Evolutionary conservation across 2,888 invertebrate species (phyloP).

Genomic region (Acanthopleura granulata): DNA sequence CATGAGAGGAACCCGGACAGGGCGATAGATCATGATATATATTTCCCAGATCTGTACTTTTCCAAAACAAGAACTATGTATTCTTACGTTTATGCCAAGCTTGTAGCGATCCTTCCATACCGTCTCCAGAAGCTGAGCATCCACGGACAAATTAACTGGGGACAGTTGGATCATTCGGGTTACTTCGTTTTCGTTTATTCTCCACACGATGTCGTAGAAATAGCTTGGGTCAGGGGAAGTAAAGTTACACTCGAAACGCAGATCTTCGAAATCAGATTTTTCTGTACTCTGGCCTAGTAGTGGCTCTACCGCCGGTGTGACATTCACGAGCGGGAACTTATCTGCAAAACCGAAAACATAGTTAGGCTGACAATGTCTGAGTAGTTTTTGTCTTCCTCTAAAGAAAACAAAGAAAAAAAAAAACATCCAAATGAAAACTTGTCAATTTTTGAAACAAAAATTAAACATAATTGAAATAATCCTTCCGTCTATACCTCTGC

Average conservation of each 20-base stretch:
- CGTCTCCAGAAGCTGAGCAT: neutral
- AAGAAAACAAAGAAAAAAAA: too few relatives aligned
- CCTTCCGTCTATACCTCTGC: too few relatives aligned
- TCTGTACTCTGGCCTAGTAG: neutral
- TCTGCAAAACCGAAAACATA: neutral
- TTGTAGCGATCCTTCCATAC: neutral
- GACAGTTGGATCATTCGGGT: neutral
- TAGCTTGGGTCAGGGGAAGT: neutral
- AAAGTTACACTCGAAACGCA: neutral
- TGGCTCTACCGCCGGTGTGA: neutral
- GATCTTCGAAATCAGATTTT: neutral
- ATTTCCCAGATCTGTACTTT: too few relatives aligned
- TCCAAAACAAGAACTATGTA: too few relatives aligned
- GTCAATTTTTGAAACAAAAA: too few relatives aligned
- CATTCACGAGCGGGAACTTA: neutral
- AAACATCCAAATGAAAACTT: too few relatives aligned
- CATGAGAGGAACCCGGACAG: too few relatives aligned
- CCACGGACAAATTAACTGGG: neutral
- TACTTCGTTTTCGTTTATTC: neutral
- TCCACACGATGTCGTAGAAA: conserved; percentile 7
- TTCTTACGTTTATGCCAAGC: neutral
- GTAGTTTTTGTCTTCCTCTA: too few relatives aligned
- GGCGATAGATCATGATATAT: too few relatives aligned
- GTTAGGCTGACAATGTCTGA: too few relatives aligned
- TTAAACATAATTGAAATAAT: too few relatives aligned